These are phyloP conservation scores for Cantharis rufa DNA, from an alignment of 2,888 invertebrate genomes.

Conservation along the genomic window DNA sequence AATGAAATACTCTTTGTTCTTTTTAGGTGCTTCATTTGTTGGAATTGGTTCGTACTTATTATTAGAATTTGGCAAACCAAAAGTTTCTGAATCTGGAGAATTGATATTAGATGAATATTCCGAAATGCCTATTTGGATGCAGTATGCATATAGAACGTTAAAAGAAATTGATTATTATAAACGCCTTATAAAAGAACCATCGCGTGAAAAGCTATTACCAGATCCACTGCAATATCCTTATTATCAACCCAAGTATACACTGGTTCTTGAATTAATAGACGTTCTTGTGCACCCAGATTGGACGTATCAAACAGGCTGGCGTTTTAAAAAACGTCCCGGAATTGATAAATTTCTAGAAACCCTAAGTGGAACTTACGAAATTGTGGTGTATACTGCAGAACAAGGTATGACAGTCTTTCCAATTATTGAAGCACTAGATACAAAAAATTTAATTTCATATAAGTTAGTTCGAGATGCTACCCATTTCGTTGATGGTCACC, in stretches of 20 bases:
- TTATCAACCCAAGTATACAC: constrained; percentile 92
- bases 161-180: constrained; percentile 48
- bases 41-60: constrained; percentile 65
- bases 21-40: constrained; percentile 65
- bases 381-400: constrained; percentile 96
- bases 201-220: constrained; percentile 89
- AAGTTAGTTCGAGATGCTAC: constrained; percentile 95
- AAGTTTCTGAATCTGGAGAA: constrained; percentile 71
- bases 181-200: constrained; percentile 87
- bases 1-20: constrained; percentile 46
- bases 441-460: constrained; percentile 85
- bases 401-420: constrained; percentile 95
- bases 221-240: constrained; percentile 90
- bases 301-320: constrained; percentile 98
- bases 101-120: constrained; percentile 76
- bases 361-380: constrained; percentile 74
- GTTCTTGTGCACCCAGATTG: constrained; percentile 97
- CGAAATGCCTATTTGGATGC: constrained; percentile 66
- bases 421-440: constrained; percentile 90
- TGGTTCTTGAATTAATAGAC: constrained; percentile 94
- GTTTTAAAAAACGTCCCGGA: constrained; percentile 97
- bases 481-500: constrained; percentile 90
- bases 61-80: constrained; percentile 75
- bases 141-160: constrained; percentile 69
- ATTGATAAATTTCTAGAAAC: constrained; percentile 91